Conservation (phyloP, 2,888 invertebrate genomes). For the Bursaphelenchus okinawaensis region DNA sequence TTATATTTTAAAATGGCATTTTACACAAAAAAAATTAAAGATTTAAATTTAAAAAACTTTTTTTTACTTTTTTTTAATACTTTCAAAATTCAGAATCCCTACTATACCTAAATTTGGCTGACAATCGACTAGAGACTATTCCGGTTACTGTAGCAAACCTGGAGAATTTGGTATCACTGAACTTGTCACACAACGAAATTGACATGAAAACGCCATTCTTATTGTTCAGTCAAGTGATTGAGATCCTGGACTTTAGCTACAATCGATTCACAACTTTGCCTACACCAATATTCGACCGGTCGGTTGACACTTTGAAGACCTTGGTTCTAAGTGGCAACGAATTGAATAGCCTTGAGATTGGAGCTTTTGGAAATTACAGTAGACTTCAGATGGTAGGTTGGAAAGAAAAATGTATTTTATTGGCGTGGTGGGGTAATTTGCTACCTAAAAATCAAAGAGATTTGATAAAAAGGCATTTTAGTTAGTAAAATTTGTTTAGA, state of each 20-base stretch:
- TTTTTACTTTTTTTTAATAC: too few relatives aligned
- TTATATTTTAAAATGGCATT: too few relatives aligned
- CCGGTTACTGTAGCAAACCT: conserved; percentile 38
- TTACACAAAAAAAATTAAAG: too few relatives aligned
- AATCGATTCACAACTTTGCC: conserved; percentile 25
- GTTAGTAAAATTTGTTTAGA: background rate
- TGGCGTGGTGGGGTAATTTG: too few relatives aligned
- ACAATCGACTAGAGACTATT: conserved; percentile 34
- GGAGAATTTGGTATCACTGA: conserved; percentile 38
- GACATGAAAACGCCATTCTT: conserved; percentile 28
- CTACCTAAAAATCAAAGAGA: too few relatives aligned
- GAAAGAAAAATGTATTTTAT: too few relatives aligned
- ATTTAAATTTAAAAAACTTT: too few relatives aligned
- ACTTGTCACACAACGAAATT: conserved; percentile 40
- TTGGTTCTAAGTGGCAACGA: conserved; percentile 41
- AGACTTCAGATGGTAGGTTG: conserved; percentile 46
- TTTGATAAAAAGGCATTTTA: too few relatives aligned
- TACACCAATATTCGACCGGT: conserved; percentile 20
- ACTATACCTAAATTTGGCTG: conserved; percentile 42
- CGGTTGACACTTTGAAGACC: conserved; percentile 32
- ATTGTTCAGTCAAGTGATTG: conserved; percentile 18
- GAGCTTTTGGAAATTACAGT: conserved; percentile 35
- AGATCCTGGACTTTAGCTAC: conserved; percentile 24
- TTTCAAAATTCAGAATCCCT: conserved; percentile 35
- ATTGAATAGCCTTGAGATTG: conserved; percentile 25